Evolutionary conservation across 2,797 vertebrate species (phyloP), one percentile per base, ranked within the genome.

Genomic region (Lerista edwardsae): DNA sequence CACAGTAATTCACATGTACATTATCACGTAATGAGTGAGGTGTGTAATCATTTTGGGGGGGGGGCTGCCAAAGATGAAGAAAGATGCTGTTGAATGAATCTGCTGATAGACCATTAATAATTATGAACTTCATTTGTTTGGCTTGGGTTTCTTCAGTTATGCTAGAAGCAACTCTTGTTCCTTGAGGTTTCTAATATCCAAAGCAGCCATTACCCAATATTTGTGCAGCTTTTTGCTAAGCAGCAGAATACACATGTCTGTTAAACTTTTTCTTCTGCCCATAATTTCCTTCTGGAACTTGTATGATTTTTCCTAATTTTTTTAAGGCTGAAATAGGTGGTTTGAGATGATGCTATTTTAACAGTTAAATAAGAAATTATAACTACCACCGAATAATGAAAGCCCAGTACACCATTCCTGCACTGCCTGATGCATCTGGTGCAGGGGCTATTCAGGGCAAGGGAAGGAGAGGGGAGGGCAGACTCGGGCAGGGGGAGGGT

Each of bases 331-430:
- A 93, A n/a, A 91, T 89, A 90, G 91, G 80, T 82, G 80, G 71
- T 92, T 55, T 55, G 80, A 68, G 79, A 93, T 92, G 84, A 91
- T 87, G 29, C 12, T 80, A 91, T 92, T 92, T n/a, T 91, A 79
- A 92, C 89, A 91, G 87, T 89, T 91, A 82, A 34, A 83, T 87
- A 80, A 89, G 73, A 92, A 90, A 85, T 83, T 89, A 82, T 82
- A 94, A 74, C 79, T 82, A 85, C 87, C 89, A 88, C 90, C 89
- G 93, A 92, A 89, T 93, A 93, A 94, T 89, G 84, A 91, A 91
- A 86, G n/a, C n/a, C n/a, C n/a, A n/a, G n/a, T n/a, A n/a, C n/a
- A n/a, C n/a, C n/a, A n/a, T n/a, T n/a, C n/a, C n/a, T n/a, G n/a
- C n/a, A n/a, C n/a, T n/a, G n/a, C n/a, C n/a, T n/a, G n/a, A n/a